Evolutionary conservation across 1,140 invertebrate genomes (phyloP), one percentile per base, ranked within the genome.

Genomic region (Sitophilus oryzae): DNA sequence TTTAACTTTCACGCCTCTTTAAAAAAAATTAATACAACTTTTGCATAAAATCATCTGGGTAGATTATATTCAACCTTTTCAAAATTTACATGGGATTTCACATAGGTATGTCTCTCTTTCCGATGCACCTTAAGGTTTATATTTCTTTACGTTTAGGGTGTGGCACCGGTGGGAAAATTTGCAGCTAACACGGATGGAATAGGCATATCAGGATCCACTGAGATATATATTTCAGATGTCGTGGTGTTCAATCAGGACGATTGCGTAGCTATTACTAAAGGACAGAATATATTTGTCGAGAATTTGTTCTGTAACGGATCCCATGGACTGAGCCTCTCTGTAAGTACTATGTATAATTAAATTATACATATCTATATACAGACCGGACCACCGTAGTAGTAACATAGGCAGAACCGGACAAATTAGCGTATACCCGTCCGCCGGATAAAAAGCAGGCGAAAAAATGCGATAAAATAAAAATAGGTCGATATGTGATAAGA

Each of bases 171-270:
- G 3, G 16, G 11, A 11, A 38, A 54, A 1, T 54, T 38, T 48
- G 58, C 34, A 14, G 22, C 40, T 35, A 53, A 56, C 36, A 56
- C 53, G 2, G 59, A 60, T 51, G 59, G 53, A 16, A 56, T 60
- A 23, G 53, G 44, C 18, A 36, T 60, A 16, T 9, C n/a, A 10
- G 25, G 30, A 9, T 19, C 11, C 15, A 14, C 10, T 2, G 37
- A 46, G 9, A 18, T 60, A 10, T n/a, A 22, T 25, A 1, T 60
- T 2, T 11, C 44, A 45, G 43, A 52, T 35, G 42, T 37, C 11
- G 37, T 40, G 10, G 50, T 60, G 1, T 35, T 21, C 3, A 60
- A 60, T 25, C 59, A 60, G 41, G 59, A 60, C 38, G 59, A 56
- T 44, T 60, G 58, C 37, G 50, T 60, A 4, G 44, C 30, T 16